phyloP scores from a whole-genome alignment of 1,140 invertebrate species.

The Aphaenogaster floridana region DNA sequence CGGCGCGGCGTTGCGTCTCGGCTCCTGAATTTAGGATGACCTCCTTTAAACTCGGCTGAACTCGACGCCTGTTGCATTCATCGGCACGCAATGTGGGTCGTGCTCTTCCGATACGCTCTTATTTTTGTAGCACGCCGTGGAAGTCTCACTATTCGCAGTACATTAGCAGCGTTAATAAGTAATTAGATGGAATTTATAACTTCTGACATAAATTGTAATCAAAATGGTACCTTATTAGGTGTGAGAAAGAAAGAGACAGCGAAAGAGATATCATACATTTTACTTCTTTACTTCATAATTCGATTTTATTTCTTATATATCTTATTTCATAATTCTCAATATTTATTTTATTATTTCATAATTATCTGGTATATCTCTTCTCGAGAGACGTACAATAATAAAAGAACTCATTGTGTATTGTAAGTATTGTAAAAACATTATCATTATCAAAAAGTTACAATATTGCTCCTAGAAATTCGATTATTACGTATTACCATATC shows the following conservation, averaged over 20 bases:
- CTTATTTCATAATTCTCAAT: no score
- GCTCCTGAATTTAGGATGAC: conserved; percentile 48
- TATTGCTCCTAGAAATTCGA: no score
- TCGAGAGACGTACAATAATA: no score
- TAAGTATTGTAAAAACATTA: no score
- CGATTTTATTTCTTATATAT: neutral
- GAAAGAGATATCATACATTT: neutral
- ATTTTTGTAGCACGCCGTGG: neutral
- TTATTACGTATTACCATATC: no score
- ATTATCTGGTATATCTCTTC: no score
- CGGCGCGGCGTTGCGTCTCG: neutral
- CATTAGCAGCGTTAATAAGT: neutral
- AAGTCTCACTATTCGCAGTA: neutral
- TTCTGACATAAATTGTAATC: neutral
- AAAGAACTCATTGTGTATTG: no score
- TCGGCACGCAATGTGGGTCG: conserved; percentile 35
- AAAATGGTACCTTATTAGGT: neutral
- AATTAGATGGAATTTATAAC: neutral
- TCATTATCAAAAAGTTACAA: no score
- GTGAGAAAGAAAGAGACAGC: neutral
- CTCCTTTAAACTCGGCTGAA: conserved; percentile 56
- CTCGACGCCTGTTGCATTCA: conserved; percentile 48
- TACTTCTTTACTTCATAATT: neutral
- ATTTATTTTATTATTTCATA: no score
- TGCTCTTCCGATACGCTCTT: conserved; percentile 22